phyloP scores from a whole-genome alignment of 2,113 vertebrate genomes.

The Pundamilia nyererei region DNA sequence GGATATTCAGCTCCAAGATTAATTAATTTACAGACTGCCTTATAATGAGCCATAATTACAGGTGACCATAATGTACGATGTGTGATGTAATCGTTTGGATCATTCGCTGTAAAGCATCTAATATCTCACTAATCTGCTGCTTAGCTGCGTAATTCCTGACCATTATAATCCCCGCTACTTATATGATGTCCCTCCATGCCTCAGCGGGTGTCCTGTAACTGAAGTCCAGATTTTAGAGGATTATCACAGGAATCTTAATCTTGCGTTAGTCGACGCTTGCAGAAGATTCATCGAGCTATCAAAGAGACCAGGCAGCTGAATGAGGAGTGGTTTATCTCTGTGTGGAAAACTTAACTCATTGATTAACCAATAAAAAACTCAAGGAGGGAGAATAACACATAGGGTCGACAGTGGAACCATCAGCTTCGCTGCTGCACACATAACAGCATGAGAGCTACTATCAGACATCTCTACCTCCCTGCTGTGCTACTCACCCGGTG shows the following conservation, averaged over 20 bases:
- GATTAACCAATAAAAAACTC: constrained; percentile 17
- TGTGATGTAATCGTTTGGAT: constrained; percentile 14
- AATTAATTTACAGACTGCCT: constrained; percentile 1
- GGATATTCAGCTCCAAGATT: neutral
- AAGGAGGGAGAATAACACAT: neutral
- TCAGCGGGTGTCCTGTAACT: constrained; percentile 12
- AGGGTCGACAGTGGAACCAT: neutral
- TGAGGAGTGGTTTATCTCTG: neutral
- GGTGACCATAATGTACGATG: neutral
- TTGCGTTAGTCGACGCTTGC: neutral
- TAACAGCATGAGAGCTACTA: neutral
- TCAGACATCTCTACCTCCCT: neutral
- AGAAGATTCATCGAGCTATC: neutral
- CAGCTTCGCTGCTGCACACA: neutral
- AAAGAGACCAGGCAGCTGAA: neutral
- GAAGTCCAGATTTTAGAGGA: constrained; percentile 39
- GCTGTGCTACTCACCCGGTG: neutral
- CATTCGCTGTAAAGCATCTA: constrained; percentile 21
- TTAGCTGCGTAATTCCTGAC: constrained; percentile 34
- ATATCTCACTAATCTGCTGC: constrained; percentile 51
- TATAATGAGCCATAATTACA: constrained; percentile 20
- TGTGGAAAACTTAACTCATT: neutral
- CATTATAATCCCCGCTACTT: constrained; percentile 19
- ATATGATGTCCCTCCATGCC: neutral
- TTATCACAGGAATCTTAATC: constrained; percentile 37